Percentiles rank a stretch among this genome's conserved stretches.
phyloP scores from a whole-genome alignment of 2,888 invertebrate genomes.

The Euproctis similis region DNA sequence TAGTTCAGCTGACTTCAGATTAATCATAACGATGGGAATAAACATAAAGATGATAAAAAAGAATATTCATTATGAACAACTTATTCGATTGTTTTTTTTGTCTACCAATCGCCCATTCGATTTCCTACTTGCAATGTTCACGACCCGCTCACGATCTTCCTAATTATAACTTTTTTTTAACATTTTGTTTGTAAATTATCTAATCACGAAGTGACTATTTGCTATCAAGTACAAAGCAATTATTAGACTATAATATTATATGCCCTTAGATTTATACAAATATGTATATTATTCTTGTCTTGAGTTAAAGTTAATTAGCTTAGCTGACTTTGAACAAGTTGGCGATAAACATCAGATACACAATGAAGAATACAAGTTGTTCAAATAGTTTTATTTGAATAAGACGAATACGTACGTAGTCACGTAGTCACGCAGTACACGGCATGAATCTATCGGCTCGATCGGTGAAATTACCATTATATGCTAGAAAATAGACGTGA shows the following conservation, averaged over 20 bases:
- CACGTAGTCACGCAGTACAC: no score
- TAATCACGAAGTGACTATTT: no score
- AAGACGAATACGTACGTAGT: no score
- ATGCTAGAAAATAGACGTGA: no score
- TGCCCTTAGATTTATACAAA: conserved; percentile 10
- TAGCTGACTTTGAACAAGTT: conserved; percentile 3
- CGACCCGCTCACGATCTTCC: conserved; percentile 21
- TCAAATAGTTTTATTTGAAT: conserved; percentile 15
- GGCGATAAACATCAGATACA: conserved; percentile 5
- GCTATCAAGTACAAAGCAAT: conserved; percentile 7
- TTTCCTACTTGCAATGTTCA: conserved; percentile 31
- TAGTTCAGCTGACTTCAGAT: no score
- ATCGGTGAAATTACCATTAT: no score
- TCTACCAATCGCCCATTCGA: conserved; percentile 28
- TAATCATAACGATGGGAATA: no score
- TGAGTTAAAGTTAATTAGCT: conserved; percentile 8
- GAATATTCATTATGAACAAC: no score
- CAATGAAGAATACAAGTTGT: conserved; percentile 6
- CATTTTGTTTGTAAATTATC: conserved; percentile 42
- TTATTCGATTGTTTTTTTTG: conserved; percentile 32
- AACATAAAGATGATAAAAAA: conserved; percentile 29
- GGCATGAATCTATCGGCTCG: no score
- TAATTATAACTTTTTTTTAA: conserved; percentile 23
- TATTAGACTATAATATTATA: conserved; percentile 14
- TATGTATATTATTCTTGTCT: conserved; percentile 6